phyloP scores from a whole-genome alignment of 2,888 invertebrate species.

The Netelia virgata region DNA sequence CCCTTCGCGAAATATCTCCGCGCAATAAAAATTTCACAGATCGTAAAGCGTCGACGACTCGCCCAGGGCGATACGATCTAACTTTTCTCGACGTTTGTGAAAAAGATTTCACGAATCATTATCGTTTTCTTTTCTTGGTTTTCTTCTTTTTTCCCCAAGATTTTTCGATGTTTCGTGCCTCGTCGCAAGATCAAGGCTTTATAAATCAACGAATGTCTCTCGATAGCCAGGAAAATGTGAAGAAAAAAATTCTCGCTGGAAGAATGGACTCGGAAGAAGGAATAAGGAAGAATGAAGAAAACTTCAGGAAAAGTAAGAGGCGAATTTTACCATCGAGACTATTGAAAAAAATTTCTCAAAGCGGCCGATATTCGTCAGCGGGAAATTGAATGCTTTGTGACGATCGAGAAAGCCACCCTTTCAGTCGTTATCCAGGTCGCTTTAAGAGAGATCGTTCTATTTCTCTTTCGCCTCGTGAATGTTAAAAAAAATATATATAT shows the following conservation, averaged over 20 bases:
- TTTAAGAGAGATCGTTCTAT: slow-evolving; percentile 8
- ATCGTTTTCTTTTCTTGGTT: neutral
- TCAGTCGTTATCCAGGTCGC: neutral
- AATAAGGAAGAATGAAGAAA: neutral
- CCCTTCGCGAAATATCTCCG: neutral
- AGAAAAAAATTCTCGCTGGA: neutral
- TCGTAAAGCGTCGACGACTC: too few relatives aligned
- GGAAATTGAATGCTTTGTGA: slow-evolving; percentile 20
- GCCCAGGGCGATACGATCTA: too few relatives aligned
- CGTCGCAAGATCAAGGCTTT: too few relatives aligned
- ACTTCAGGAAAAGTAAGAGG: neutral
- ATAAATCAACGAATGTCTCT: neutral
- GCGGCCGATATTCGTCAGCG: neutral
- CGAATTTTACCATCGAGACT: neutral
- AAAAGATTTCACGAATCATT: neutral
- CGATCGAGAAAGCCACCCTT: neutral
- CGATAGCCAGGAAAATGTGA: neutral
- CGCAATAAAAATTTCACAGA: too few relatives aligned
- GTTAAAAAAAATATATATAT: neutral
- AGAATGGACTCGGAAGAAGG: neutral
- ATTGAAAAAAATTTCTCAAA: slow-evolving; percentile 10
- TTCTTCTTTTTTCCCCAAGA: neutral
- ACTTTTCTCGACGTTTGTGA: neutral
- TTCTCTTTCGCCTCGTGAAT: neutral
- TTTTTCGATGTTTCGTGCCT: neutral